A percentile compares a stretch with the other conserved stretches of the same genome.
These are phyloP conservation scores for Neodiprion pinetum DNA, from an alignment of 1,140 invertebrate species.

Conservation along the genomic window DNA sequence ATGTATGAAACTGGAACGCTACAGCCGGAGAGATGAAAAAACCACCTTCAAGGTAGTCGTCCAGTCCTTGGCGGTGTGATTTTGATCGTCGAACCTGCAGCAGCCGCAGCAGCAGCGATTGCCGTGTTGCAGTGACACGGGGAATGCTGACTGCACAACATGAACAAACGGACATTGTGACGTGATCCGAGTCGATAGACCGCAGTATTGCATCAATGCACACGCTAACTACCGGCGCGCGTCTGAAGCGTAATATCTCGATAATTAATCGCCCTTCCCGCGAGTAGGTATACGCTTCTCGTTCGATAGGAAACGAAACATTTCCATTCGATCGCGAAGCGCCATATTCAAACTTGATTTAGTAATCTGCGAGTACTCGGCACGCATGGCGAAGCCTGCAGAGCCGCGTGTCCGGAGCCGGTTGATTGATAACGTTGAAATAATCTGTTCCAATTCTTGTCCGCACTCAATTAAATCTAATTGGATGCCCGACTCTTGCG, in stretches of 20 bases:
- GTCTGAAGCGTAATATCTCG: slow-evolving; percentile 45
- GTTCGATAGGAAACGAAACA: slow-evolving; percentile 1
- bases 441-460: slow-evolving; percentile 7
- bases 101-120: too few species aligned
- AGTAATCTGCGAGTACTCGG: not conserved
- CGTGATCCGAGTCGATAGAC: not conserved
- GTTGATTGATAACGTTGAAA: slow-evolving; percentile 3
- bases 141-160: not conserved
- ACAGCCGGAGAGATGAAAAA: too few species aligned
- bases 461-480: slow-evolving; percentile 2
- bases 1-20: too few species aligned
- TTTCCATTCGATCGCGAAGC: not conserved
- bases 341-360: slow-evolving; percentile 8
- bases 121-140: too few species aligned
- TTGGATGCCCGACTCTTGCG: not conserved
- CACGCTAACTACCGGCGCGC: slow-evolving; percentile 33
- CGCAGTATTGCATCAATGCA: slow-evolving; percentile 2
- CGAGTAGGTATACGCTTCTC: not conserved
- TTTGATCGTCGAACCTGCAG: too few species aligned
- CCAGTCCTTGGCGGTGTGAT: too few species aligned
- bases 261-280: slow-evolving; percentile 47
- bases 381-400: too few species aligned
- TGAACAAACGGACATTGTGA: not conserved
- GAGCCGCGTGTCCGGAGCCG: not conserved
- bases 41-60: too few species aligned